Percentiles rank a stretch among this genome's conserved stretches.
Conservation (phyloP, 2,888 invertebrate genomes). For the Orthosia incerta region DNA sequence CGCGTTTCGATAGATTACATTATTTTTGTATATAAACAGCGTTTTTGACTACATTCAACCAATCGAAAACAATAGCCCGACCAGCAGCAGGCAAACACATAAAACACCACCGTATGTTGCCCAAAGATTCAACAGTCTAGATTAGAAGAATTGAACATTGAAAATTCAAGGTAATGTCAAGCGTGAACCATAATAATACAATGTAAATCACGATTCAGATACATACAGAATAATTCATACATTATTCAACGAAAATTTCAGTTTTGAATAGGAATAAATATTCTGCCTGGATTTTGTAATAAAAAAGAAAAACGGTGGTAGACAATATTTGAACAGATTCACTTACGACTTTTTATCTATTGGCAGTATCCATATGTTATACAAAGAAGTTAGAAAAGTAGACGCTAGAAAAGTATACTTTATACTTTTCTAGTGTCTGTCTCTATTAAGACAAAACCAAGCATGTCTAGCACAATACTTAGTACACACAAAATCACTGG, state of each 20-base stretch:
- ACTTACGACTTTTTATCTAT: background rate
- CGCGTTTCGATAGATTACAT: background rate
- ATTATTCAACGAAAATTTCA: slow-evolving; percentile 60
- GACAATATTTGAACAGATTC: background rate
- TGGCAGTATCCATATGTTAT: background rate
- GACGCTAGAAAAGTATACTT: too few relatives aligned
- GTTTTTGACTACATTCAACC: background rate
- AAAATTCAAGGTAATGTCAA: slow-evolving; percentile 60
- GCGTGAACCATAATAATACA: slow-evolving; percentile 56
- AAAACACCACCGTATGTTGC: slow-evolving; percentile 41
- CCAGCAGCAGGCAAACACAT: background rate
- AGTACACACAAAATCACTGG: background rate
- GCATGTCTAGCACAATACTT: background rate
- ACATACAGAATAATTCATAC: slow-evolving; percentile 60
- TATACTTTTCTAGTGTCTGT: background rate
- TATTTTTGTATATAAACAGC: background rate
- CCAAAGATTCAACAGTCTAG: slow-evolving; percentile 65
- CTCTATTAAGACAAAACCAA: background rate
- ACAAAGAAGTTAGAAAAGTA: background rate
- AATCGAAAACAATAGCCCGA: slow-evolving; percentile 11
- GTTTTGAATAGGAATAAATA: slow-evolving; percentile 54
- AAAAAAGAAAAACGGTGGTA: slow-evolving; percentile 16
- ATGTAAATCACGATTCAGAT: slow-evolving; percentile 60
- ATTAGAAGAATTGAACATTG: slow-evolving; percentile 63
- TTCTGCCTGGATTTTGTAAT: slow-evolving; percentile 10